phyloP scores from a whole-genome alignment of 2,888 invertebrate genomes.

The Ennomos fuscantarius region DNA sequence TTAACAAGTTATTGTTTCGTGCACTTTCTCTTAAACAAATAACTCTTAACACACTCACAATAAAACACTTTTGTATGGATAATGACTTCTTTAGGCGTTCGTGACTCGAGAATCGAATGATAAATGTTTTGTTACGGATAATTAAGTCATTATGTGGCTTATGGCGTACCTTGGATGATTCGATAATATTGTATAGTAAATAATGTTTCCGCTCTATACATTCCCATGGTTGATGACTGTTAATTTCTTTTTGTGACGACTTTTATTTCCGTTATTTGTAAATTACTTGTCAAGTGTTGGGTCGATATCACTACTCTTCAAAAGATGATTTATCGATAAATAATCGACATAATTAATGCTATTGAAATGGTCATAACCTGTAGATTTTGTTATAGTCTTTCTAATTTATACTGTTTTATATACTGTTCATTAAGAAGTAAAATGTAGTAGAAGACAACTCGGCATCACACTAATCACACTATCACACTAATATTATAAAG shows the following conservation, averaged over 20 bases:
- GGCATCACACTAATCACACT: no score
- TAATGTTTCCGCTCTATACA: conserved; percentile 25
- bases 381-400: no score
- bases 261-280: conserved; percentile 28
- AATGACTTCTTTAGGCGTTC: conserved; percentile 39
- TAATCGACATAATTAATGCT: conserved; percentile 11
- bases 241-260: conserved; percentile 31
- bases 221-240: conserved; percentile 24
- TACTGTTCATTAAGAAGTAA: no score
- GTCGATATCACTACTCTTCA: conserved; percentile 17
- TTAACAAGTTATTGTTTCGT: conserved; percentile 52
- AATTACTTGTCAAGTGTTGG: conserved; percentile 27
- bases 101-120: conserved; percentile 34
- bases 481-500: no score
- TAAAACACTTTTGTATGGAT: conserved; percentile 31
- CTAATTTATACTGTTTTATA: no score
- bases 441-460: no score
- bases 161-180: conserved; percentile 42
- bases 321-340: conserved; percentile 18
- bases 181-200: conserved; percentile 21
- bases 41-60: conserved; percentile 33
- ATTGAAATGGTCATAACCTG: not conserved
- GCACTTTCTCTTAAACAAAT: conserved; percentile 51
- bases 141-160: conserved; percentile 52
- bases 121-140: conserved; percentile 43